Evolutionary conservation across 2,888 invertebrate species (phyloP), one percentile per base, ranked within the genome.

Genomic region (Watsonalla binaria): DNA sequence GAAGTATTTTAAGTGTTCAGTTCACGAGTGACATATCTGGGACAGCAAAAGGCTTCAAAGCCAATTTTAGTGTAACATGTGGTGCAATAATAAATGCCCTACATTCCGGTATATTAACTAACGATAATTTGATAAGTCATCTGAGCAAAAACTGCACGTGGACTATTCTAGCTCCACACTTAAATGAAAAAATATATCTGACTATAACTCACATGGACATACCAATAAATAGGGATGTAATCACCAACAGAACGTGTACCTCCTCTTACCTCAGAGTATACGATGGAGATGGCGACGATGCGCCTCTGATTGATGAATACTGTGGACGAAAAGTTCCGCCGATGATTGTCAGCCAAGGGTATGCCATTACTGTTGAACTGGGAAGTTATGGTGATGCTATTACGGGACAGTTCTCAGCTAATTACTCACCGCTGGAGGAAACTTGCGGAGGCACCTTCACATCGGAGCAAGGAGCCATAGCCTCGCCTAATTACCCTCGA

Each of bases 401-500:
- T 46, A 57, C 59, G 15, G 90, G 90, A 14, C 60, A 68, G 45
- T 91, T 90, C 65, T 73, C 80, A 45, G 86, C 87, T 0, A 82
- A 87, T 55, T 93, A 91, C 61, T 79, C 91, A 0, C 76, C 86
- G 5, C 67, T 92, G 60, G 82, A 81, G 42, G 80, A 80, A 92
- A 94, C 96, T 7, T 98, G 98, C 82, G 98, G 98, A n/a, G 98
- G 97, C 0, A 86, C 82, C 7, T 74, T 98, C 51, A 93, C 87
- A 0, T 92, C 94, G 5, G 93, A 94, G 54, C 90, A 90, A 50
- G 98, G 98, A 0, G 92, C 93, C 4, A 94, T 98, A 52, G 93
- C 93, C 5, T 97, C 98, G 0, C 98, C 98, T 0, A 94, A 95
- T 74, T 98, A 97, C 82, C 98, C 98, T 0, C 90, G 92, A 55